A percentile compares a stretch with the other conserved stretches of the same genome.
phyloP scores from a whole-genome alignment of 2,888 invertebrate genomes.

The Pseudolycoriella hygida region DNA sequence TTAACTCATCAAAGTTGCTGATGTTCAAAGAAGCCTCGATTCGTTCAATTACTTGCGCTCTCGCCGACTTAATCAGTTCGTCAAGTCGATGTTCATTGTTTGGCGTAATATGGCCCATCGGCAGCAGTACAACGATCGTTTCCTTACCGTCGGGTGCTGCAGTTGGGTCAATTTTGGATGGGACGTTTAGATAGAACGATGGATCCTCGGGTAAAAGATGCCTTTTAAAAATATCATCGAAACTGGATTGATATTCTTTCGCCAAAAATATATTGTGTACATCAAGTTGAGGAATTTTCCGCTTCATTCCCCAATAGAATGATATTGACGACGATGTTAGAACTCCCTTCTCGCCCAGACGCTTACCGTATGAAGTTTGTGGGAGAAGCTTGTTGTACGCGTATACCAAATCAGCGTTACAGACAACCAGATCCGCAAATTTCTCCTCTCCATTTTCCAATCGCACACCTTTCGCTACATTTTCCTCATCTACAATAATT shows the following conservation, averaged over 20 bases:
- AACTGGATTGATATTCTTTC: constrained; percentile 1
- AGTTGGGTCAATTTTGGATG: constrained; percentile 3
- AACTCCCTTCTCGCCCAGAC: constrained; percentile 1
- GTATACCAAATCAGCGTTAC: constrained; percentile 6
- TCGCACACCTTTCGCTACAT: constrained; percentile 3
- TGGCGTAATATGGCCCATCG: constrained; percentile 2
- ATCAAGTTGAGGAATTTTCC: constrained; percentile 2
- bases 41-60: constrained; percentile 2
- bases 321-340: constrained; percentile 4
- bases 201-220: constrained; percentile 4
- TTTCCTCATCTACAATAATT: constrained; percentile 2
- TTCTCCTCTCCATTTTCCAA: constrained; percentile 1
- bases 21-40: not conserved
- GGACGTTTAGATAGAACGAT: constrained; percentile 4
- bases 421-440: constrained; percentile 3
- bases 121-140: constrained; percentile 2
- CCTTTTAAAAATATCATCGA: constrained; percentile 4
- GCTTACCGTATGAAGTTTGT: not conserved
- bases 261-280: constrained; percentile 3
- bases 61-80: constrained; percentile 1
- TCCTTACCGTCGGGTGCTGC: constrained; percentile 5
- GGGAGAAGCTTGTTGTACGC: constrained; percentile 5
- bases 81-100: constrained; percentile 2
- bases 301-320: constrained; percentile 3
- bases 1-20: not conserved